A percentile compares a stretch with the other conserved stretches of the same genome.
phyloP scores from a whole-genome alignment of 2,113 vertebrate species.

The Grantiella picta region DNA sequence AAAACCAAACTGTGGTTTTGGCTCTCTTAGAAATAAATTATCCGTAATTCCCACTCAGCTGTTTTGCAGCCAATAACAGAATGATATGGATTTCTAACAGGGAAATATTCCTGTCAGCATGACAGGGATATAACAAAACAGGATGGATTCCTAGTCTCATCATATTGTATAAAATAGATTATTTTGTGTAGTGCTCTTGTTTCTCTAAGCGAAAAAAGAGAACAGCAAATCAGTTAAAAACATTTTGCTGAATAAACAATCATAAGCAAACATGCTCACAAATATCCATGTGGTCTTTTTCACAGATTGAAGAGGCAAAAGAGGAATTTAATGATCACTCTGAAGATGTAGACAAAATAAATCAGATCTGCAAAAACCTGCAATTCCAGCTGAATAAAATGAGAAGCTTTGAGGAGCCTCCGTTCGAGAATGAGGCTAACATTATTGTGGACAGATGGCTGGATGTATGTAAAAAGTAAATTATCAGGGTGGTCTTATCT shows the following conservation, averaged over 20 bases:
- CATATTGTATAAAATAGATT: background rate
- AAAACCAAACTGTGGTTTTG: background rate
- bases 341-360: constrained; percentile 83
- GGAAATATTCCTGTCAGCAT: background rate
- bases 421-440: constrained; percentile 88
- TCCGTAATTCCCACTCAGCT: background rate
- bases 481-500: constrained; percentile 55
- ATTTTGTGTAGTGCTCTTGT: background rate
- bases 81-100: background rate
- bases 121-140: background rate
- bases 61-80: background rate
- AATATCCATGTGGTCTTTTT: background rate
- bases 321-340: constrained; percentile 79
- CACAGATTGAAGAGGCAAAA: constrained; percentile 82
- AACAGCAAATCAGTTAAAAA: background rate
- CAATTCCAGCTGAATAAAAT: constrained; percentile 90
- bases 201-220: background rate
- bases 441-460: constrained; percentile 91
- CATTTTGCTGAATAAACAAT: background rate
- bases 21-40: background rate
- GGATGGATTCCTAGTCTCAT: background rate
- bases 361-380: constrained; percentile 85
- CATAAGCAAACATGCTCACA: background rate
- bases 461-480: constrained; percentile 82
- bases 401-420: constrained; percentile 83